Evolutionary conservation across 2,888 invertebrate genomes (phyloP), one percentile per base, ranked within the genome.

Genomic region (Dicyrtomina minuta): DNA sequence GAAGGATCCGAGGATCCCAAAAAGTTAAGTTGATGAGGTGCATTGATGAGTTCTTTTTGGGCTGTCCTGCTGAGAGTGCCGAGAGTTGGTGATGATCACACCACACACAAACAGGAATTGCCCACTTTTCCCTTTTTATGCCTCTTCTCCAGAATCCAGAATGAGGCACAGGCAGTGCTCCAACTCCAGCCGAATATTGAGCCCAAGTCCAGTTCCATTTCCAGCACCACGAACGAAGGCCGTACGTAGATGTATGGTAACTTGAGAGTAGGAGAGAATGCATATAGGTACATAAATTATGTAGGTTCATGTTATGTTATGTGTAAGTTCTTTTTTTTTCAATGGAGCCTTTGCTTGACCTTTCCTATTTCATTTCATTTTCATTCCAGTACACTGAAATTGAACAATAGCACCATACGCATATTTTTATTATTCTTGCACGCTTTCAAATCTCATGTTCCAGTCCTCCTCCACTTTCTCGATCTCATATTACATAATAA

Each of bases 11-110:
- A 39, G 39, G 24, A 43, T n/a, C 59, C 43, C 59, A 61, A 2
- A 39, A 60, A 10, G 24, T 46, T 26, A 22, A 61, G 46, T 46
- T 61, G 61, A 61, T 61, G 61, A 60, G 44, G 61, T 61, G 61
- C 61, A 61, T 61, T 61, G 61, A 61, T 61, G 61, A 61, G 61
- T 43, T 61, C 44, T 61, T 46, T 61, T 61, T 46, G 10, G 4
- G 10, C 20, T 46, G 33, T 39, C 24, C 43, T 46, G 41, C 26
- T 43, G 46, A 27, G 46, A 55, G 55, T 61, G 27, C 43, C 10
- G 27, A 55, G 55, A 55, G 55, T 20, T 20, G 39, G 44, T 43
- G 43, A 60, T 61, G 26, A 61, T 61, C 61, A 61, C 41, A 22
- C 55, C 55, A 55, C 55, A 51, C 51, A 51, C 51, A 51, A 10